These are phyloP conservation scores for Sigmodon hispidus DNA, from an alignment of 2,113 vertebrate species.

Conservation along the genomic window DNA sequence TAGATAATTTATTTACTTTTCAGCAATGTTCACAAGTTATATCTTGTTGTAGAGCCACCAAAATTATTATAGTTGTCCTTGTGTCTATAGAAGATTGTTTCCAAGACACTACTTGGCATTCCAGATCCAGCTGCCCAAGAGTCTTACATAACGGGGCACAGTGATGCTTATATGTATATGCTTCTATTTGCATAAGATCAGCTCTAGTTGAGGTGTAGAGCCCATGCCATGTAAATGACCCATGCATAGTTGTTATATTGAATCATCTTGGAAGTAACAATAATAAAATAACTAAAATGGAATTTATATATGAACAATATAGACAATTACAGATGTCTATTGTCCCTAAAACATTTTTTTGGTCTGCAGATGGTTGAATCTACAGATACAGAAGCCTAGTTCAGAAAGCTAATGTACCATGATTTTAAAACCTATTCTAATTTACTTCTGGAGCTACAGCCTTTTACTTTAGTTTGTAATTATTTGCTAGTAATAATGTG, in stretches of 20 bases:
- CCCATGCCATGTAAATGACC: background rate
- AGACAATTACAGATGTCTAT: background rate
- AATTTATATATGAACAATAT: background rate
- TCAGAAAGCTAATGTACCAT: background rate
- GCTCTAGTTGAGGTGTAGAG: background rate
- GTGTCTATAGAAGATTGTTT: background rate
- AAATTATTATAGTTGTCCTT: background rate
- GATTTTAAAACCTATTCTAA: background rate
- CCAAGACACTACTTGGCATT: background rate
- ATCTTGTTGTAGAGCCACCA: background rate
- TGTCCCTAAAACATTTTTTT: background rate
- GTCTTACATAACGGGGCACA: background rate
- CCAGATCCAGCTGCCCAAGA: background rate
- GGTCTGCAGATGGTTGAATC: background rate
- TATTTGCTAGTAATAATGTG: background rate
- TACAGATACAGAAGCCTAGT: background rate
- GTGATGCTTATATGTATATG: background rate
- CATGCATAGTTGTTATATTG: background rate
- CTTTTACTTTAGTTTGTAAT: slow-evolving; percentile 40
- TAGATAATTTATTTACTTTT: background rate
- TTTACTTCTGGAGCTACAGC: background rate
- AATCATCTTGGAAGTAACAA: background rate
- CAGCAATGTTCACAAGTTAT: background rate
- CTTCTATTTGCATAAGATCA: background rate
- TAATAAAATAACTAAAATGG: background rate